These are phyloP conservation scores for Dendrophyllia cribrosa DNA, from an alignment of 64 coral and sea anemone species.

Conservation along the genomic window DNA sequence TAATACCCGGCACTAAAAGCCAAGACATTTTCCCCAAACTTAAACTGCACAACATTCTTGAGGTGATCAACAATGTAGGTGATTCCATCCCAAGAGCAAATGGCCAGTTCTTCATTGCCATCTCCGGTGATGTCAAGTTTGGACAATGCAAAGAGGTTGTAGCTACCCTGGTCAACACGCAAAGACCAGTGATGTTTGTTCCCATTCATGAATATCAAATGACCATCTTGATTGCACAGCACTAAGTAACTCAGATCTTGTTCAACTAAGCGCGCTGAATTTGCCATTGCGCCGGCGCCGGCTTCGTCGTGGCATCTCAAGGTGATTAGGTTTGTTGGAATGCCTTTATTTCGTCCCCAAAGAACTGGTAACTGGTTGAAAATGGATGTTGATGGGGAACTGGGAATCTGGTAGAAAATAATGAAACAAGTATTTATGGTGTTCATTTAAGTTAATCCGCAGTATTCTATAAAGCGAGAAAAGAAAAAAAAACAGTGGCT, in stretches of 20 bases:
- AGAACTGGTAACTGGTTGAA: conserved; percentile 14
- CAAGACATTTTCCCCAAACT: conserved; percentile 85
- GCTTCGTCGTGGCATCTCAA: not conserved
- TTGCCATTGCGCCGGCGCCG: not conserved
- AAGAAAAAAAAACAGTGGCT: too few species aligned
- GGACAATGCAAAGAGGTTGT: conserved; percentile 77
- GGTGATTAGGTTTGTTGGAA: not conserved
- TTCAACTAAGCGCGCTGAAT: not conserved
- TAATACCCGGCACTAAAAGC: conserved; percentile 88
- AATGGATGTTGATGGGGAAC: conserved; percentile 8
- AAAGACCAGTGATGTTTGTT: conserved; percentile 75
- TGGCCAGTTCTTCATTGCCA: conserved; percentile 83
- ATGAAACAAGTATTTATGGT: not conserved
- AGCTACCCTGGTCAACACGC: conserved; percentile 40
- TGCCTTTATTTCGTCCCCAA: conserved; percentile 21
- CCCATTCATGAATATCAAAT: conserved; percentile 56
- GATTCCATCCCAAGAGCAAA: conserved; percentile 85
- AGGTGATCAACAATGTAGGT: conserved; percentile 86
- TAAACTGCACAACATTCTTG: conserved; percentile 89
- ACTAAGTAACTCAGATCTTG: conserved; percentile 51
- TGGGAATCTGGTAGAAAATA: not conserved
- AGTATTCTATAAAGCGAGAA: too few species aligned
- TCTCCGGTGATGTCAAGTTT: conserved; percentile 88
- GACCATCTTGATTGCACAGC: conserved; percentile 79
- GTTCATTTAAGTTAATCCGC: too few species aligned